Evolutionary conservation across 2,888 invertebrate species (phyloP), one percentile per base, ranked within the genome.

Genomic region (Chironomus tentans): DNA sequence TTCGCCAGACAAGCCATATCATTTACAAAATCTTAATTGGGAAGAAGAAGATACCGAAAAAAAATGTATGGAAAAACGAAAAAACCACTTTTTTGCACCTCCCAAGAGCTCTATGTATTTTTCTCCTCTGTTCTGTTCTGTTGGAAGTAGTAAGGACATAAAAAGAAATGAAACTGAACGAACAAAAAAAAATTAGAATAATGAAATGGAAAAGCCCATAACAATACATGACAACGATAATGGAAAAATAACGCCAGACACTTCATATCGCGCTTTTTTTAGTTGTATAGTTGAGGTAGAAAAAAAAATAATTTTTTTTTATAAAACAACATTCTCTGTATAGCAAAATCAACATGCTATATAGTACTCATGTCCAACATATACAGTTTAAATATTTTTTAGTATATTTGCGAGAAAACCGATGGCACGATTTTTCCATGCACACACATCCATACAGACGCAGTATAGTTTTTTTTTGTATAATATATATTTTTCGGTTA

Each of bases 391-490:
- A 65, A 7, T 18, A 56, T 56, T 56, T 56, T 56, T 38, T 38
- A 38, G 38, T 68, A 68, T 68, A 38, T 68, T 38, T 68, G 68
- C 61, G 72, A 69, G 48, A 21, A 71, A 71, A 71, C 48, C 48
- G 71, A 71, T 71, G 71, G 71, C 71, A 71, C 71, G 71, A 71
- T 71, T 71, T 65, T 71, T 56, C 70, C 70, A 70, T 70, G 70
- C 71, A 71, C 56, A 71, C 71, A 71, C 65, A 71, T 71, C 18
- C n/a, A 71, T 15, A 71, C 47, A 65, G 56, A 22, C 71, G 50
- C 71, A 71, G 15, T 28, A 28, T 56, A 56, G 56, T 71, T 18
- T 69, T 62, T 65, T 65, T 65, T 62, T 50, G 2, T 13, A 38
- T 68, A n/a, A 18, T 68, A 13, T 65, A 10, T 38, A 24, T 65